Conservation (phyloP, 2,113 vertebrate genomes). For the Oryzias melastigma region DNA sequence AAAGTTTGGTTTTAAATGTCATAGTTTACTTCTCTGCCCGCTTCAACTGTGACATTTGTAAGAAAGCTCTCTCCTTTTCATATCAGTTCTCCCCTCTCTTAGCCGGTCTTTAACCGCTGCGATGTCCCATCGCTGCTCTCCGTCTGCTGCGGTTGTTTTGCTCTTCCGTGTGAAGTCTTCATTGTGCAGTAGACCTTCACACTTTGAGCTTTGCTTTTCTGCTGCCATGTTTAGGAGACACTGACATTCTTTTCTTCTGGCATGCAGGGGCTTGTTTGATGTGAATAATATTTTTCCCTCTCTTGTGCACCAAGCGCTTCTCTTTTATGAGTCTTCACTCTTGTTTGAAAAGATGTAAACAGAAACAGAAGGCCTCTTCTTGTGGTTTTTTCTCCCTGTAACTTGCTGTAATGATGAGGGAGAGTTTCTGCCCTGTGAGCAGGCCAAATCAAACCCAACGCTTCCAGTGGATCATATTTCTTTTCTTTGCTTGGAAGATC, state of each 20-base stretch:
- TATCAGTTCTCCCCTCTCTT: conserved; percentile 28
- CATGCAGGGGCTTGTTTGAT: conserved; percentile 25
- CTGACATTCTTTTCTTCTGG: conserved; percentile 34
- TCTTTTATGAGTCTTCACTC: conserved; percentile 3
- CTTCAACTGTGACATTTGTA: conserved; percentile 39
- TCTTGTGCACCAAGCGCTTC: conserved; percentile 1
- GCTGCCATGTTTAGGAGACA: conserved; percentile 45
- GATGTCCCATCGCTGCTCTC: conserved; percentile 50
- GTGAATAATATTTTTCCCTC: conserved; percentile 12
- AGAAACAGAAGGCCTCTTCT: conserved; percentile 9
- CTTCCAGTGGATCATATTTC: conserved; percentile 35
- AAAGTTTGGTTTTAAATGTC: conserved; percentile 4
- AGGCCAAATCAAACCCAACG: conserved; percentile 18
- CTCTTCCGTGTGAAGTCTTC: conserved; percentile 31
- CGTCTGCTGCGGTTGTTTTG: conserved; percentile 45
- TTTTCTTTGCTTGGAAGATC: conserved; percentile 22
- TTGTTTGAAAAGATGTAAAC: conserved; percentile 16
- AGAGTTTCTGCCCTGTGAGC: conserved; percentile 5
- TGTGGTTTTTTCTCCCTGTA: not conserved
- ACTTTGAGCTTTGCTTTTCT: conserved; percentile 40
- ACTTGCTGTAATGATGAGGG: conserved; percentile 21
- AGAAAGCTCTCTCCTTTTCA: conserved; percentile 11
- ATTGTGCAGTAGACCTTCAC: conserved; percentile 54
- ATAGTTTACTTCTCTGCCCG: conserved; percentile 7
- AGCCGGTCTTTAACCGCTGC: conserved; percentile 48